Evolutionary conservation across 2,888 invertebrate genomes (phyloP), one percentile per base, ranked within the genome.

Genomic region (Polydesmus complanatus): DNA sequence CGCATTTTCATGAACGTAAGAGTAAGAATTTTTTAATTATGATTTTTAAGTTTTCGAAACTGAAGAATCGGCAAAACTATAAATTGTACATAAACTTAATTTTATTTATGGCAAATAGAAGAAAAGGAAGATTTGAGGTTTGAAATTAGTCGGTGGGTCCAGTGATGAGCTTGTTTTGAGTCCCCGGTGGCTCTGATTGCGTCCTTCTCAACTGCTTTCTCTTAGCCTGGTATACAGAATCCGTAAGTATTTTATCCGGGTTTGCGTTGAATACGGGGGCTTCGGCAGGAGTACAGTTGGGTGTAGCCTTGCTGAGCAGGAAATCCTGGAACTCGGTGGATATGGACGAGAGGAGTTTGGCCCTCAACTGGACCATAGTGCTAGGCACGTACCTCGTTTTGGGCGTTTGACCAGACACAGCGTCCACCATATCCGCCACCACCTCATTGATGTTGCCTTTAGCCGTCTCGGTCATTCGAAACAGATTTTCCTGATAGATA

Each of bases 361-460:
- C 66, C 18, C 68, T 62, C 27, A 69, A 64, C 54, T 69, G 69
- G 1, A 66, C 66, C 21, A 60, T 62, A 19, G 66, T 62, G 47
- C 66, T 67, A 14, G 69, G 69, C 5, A 69, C 69, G 51, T 69
- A 69, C 5, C 69, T 65, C 3, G 58, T 63, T 67, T 69, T 65
- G 0, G 69, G 69, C 22, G 65, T 65, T 48, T 65, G 61, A 19
- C 68, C 68, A 11, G 68, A 67, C 11, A 70, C 70, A 1, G 72
- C 70, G 37, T 69, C 67, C 23, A 69, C 64, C 68, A 72, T 68
- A 55, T 69, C 68, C 54, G 70, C 69, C 0, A 72, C 68, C 1
- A 72, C 72, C 59, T 70, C 70, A 25, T 64, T 63, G 8, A 72
- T 66, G 54, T 69, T 68, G 18, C 65, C 64, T 58, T 67, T 60